Evolutionary conservation across 2,888 invertebrate genomes (phyloP), one percentile per base, ranked within the genome.

Genomic region (Ophion obscuratus): DNA sequence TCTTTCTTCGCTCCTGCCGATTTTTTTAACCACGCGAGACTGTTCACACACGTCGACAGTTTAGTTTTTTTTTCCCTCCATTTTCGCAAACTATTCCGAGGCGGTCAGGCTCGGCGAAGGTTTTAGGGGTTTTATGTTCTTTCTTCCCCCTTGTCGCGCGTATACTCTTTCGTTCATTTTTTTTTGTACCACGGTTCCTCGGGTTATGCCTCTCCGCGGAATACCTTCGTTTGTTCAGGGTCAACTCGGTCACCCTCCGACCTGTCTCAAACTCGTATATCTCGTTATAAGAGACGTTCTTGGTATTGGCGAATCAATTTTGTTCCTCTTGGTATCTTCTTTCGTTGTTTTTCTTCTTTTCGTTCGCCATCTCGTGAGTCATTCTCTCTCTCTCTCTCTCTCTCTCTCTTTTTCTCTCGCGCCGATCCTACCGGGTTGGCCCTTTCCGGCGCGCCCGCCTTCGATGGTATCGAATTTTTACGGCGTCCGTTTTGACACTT

Each of bases 211-310:
- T 81, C 78, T 71, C 71, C 27, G 44, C 44, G 75, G 64, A 75
- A 59, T 81, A 79, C 59, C 82, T 81, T 85, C 85, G 78, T 85
- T 85, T 82, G 79, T 82, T 85, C 82, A 85, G 82, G 85, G 74
- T 85, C 85, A 85, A 71, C 62, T 47, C 53, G 78, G 78, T 85
- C 85, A 79, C 81, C 83, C 77, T 66, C 64, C 77, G 77, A 81
- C 73, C 81, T 74, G 67, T 77, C 84, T 64, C 77, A 68, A 74
- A 78, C 68, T 78, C 81, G 73, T 79, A 85, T 79, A 79, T 82
- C 66, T 80, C 59, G 68, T 82, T 79, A 79, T 82, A 76, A 79
- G 73, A 76, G 82, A 82, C 47, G 75, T 85, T 82, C 85, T 62
- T 76, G 47, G 82, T 82, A 82, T 53, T 47, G 68, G 44, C 27